Conservation (phyloP, 2,888 invertebrate genomes). For the Cheilosia scutellata region DNA sequence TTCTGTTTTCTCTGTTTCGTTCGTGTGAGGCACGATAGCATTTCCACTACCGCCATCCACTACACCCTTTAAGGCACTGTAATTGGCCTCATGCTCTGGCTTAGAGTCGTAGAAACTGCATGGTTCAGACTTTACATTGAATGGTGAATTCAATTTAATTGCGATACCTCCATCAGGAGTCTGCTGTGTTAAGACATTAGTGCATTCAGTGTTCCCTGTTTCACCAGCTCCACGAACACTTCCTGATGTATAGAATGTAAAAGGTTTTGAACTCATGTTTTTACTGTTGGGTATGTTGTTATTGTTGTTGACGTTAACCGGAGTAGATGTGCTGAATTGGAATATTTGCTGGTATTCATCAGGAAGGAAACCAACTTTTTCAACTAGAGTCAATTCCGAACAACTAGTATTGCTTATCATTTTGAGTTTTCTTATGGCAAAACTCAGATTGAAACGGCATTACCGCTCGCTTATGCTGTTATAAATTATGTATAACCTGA, state of each 20-base stretch:
- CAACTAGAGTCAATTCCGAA: slow-evolving; percentile 40
- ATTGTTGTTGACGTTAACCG: slow-evolving; percentile 26
- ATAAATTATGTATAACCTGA: slow-evolving; percentile 4
- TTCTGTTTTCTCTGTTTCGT: slow-evolving; percentile 22
- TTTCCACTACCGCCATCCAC: neutral
- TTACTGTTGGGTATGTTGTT: slow-evolving; percentile 37
- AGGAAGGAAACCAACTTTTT: slow-evolving; percentile 33
- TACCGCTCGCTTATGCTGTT: neutral
- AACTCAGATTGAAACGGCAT: neutral
- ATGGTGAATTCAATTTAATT: neutral
- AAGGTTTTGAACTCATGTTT: slow-evolving; percentile 21
- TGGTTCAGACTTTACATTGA: slow-evolving; percentile 23
- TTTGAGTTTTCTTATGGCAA: slow-evolving; percentile 1
- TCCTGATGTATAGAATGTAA: slow-evolving; percentile 43
- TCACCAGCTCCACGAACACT: neutral
- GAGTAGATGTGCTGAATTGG: slow-evolving; percentile 9
- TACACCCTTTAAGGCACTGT: slow-evolving; percentile 58
- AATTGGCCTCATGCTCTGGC: slow-evolving; percentile 21
- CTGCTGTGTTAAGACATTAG: neutral
- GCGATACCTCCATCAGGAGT: slow-evolving; percentile 14
- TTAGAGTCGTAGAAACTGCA: slow-evolving; percentile 16
- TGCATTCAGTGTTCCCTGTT: slow-evolving; percentile 5
- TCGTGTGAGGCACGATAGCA: neutral
- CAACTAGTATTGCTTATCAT: slow-evolving; percentile 65
- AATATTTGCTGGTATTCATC: slow-evolving; percentile 43